Conservation (phyloP, 2,113 vertebrate genomes). For the Esox niger region DNA sequence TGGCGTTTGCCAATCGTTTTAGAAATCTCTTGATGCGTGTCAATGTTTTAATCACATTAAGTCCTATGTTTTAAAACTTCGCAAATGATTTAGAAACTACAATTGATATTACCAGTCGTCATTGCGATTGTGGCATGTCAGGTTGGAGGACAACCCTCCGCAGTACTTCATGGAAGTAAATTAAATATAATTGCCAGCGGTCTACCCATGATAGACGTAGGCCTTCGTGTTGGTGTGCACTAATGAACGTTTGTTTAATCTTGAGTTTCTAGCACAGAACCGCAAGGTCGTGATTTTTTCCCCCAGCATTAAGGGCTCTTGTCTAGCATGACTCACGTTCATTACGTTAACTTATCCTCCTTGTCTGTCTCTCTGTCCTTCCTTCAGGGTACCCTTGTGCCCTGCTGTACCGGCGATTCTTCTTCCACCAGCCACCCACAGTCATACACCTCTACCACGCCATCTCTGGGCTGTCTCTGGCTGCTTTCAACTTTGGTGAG, state of each 20-base stretch:
- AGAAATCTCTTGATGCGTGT: too few relatives aligned
- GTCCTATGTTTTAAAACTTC: background rate
- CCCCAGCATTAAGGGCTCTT: constrained; percentile 4
- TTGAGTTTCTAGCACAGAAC: background rate
- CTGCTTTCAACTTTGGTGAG: constrained; percentile 98
- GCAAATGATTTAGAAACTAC: constrained; percentile 1
- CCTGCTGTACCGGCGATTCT: constrained; percentile 83
- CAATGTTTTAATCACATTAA: too few relatives aligned
- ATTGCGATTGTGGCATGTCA: background rate
- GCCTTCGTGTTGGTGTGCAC: background rate
- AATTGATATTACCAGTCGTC: background rate
- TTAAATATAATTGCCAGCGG: background rate
- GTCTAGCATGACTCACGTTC: constrained; percentile 3
- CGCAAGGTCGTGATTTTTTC: constrained; percentile 24
- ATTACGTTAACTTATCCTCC: constrained; percentile 13
- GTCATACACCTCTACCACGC: constrained; percentile 88
- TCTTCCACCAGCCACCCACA: constrained; percentile 86
- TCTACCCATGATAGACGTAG: background rate
- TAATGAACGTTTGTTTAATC: background rate
- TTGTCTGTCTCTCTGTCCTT: constrained; percentile 26
- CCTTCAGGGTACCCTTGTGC: constrained; percentile 89
- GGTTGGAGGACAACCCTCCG: too few relatives aligned
- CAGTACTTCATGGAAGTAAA: background rate
- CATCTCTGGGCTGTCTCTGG: constrained; percentile 86
- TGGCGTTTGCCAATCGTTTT: background rate